A percentile compares a stretch with the other conserved stretches of the same genome.
Conservation (phyloP, 2,113 vertebrate species). For the Isurus oxyrinchus region DNA sequence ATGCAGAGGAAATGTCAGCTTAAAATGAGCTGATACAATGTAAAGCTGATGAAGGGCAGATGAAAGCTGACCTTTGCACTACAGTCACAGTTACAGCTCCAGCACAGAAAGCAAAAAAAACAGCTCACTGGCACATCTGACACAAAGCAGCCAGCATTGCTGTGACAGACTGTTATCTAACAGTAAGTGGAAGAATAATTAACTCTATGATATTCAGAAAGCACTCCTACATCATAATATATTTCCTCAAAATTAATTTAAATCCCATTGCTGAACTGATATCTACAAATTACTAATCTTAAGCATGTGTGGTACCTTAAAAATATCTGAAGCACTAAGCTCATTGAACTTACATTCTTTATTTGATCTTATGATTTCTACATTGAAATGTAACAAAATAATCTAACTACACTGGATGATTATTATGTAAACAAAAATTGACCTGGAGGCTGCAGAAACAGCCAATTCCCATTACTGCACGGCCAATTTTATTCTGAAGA, state of each 20-base stretch:
- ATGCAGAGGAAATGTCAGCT: conserved; percentile 45
- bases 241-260: neutral
- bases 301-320: neutral
- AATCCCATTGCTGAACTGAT: neutral
- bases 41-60: conserved; percentile 50
- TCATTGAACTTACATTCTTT: neutral
- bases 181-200: neutral
- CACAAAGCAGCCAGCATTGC: neutral
- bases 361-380: neutral
- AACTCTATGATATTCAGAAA: neutral
- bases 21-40: conserved; percentile 48
- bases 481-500: neutral
- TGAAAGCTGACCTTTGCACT: conserved; percentile 45
- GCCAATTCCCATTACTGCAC: neutral
- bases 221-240: neutral
- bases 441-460: neutral
- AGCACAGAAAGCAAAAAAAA: conserved; percentile 10
- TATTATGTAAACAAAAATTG: neutral
- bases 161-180: neutral
- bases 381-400: neutral
- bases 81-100: conserved; percentile 44
- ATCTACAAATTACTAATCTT: neutral
- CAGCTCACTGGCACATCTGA: neutral
- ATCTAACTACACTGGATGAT: neutral
- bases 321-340: neutral